Evolutionary conservation across 2,888 invertebrate genomes (phyloP).

Genomic region (Erebia palarica): DNA sequence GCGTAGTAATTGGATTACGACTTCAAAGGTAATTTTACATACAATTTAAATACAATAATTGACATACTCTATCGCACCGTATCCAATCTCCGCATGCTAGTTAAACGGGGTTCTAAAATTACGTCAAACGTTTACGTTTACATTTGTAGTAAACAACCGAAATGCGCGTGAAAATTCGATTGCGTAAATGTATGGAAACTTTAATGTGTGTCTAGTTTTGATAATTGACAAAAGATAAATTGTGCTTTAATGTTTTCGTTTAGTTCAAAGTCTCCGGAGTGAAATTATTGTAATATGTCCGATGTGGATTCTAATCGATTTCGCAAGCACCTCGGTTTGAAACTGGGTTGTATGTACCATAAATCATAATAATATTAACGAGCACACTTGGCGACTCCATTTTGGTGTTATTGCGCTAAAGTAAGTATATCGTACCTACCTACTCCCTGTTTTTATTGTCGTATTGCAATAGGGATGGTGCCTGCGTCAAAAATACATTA

Average conservation of each 20-base stretch:
- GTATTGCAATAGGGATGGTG: too few species aligned
- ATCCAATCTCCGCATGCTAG: not conserved
- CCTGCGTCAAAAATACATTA: too few species aligned
- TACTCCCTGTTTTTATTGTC: not conserved
- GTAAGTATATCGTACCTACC: slow-evolving; percentile 10
- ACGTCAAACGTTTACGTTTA: slow-evolving; percentile 11
- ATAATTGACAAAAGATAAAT: not conserved
- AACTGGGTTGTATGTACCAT: slow-evolving; percentile 68
- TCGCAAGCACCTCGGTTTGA: slow-evolving; percentile 52
- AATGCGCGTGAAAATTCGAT: not conserved
- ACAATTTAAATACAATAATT: not conserved
- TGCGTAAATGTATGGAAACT: not conserved
- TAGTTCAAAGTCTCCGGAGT: slow-evolving; percentile 23
- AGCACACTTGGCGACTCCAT: slow-evolving; percentile 38
- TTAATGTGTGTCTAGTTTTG: not conserved
- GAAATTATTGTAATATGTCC: slow-evolving; percentile 49
- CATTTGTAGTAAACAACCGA: slow-evolving; percentile 8
- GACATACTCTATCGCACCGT: not conserved
- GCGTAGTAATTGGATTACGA: slow-evolving; percentile 3
- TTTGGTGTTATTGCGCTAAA: slow-evolving; percentile 23
- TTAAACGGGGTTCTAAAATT: not conserved
- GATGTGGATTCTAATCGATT: slow-evolving; percentile 59
- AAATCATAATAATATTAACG: slow-evolving; percentile 70
- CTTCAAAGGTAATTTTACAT: slow-evolving; percentile 3
- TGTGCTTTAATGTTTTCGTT: slow-evolving; percentile 9